phyloP scores from a whole-genome alignment of 2,888 invertebrate genomes.

The Eurois occulta region DNA sequence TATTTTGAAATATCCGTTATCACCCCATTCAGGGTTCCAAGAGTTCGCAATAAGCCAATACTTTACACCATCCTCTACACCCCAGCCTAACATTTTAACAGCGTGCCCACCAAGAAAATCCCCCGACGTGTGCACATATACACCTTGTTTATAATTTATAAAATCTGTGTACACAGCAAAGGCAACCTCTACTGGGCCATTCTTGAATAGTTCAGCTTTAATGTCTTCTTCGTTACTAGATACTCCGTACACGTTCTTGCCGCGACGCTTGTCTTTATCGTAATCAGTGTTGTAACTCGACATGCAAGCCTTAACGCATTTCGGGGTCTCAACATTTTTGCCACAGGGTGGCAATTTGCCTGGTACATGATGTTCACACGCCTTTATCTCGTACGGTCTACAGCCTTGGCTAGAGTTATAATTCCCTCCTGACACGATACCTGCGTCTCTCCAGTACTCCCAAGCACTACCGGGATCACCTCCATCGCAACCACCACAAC shows the following conservation, averaged over 20 bases:
- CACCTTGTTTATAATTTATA: constrained; percentile 14
- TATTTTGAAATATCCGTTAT: constrained; percentile 42
- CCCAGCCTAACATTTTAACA: constrained; percentile 41
- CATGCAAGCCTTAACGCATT: constrained; percentile 11
- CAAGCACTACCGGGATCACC: rapidly evolving
- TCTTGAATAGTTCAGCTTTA: constrained; percentile 36
- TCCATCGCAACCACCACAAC: not conserved
- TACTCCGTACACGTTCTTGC: not conserved
- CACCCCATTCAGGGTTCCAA: constrained; percentile 42
- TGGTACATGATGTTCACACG: constrained; percentile 19
- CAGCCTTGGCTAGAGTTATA: constrained; percentile 36
- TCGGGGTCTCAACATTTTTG: rapidly evolving
- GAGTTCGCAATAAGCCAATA: constrained; percentile 49
- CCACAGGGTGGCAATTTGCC: constrained; percentile 30
- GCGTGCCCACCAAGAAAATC: rapidly evolving
- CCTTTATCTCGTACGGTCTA: constrained; percentile 24
- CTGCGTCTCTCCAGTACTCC: constrained; percentile 10
- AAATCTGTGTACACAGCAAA: constrained; percentile 4
- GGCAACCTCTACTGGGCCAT: constrained; percentile 16
- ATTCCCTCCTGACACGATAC: constrained; percentile 44
- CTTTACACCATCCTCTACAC: constrained; percentile 31
- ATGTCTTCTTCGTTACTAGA: constrained; percentile 19
- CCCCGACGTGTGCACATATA: constrained; percentile 3
- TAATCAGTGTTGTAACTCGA: constrained; percentile 12
- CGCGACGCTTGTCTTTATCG: constrained; percentile 25